Conservation (phyloP, 2,888 invertebrate genomes). For the Heteromurus nitidus region DNA sequence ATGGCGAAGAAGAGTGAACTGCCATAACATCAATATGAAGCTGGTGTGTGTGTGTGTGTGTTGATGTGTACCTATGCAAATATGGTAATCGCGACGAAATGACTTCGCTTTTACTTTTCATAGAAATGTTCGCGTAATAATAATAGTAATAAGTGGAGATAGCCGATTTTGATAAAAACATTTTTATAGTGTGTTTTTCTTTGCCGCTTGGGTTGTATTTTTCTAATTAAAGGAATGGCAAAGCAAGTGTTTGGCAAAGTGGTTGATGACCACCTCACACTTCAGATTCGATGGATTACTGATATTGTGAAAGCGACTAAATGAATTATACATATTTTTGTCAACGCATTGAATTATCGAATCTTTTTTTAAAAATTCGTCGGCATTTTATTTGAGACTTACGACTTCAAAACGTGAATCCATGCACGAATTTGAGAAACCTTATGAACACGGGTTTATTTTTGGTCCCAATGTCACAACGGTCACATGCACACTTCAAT, state of each 20-base stretch:
- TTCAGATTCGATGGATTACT: background rate
- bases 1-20: background rate
- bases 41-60: background rate
- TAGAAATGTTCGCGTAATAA: conserved; percentile 42
- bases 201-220: no score
- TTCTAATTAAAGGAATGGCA: background rate
- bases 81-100: conserved; percentile 42
- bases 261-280: background rate
- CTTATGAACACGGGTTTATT: no score
- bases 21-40: background rate
- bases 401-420: no score
- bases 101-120: conserved; percentile 49
- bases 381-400: no score
- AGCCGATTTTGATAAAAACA: background rate
- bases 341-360: no score
- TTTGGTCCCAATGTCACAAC: no score
- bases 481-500: no score
- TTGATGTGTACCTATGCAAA: conserved; percentile 32
- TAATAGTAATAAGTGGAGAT: conserved; percentile 9
- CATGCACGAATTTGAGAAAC: no score
- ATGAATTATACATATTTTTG: no score
- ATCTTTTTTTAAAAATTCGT: no score
- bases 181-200: background rate
- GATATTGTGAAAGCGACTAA: background rate
- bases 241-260: background rate